phyloP scores from a whole-genome alignment of 1,140 invertebrate species.

The Chironomus tepperi region DNA sequence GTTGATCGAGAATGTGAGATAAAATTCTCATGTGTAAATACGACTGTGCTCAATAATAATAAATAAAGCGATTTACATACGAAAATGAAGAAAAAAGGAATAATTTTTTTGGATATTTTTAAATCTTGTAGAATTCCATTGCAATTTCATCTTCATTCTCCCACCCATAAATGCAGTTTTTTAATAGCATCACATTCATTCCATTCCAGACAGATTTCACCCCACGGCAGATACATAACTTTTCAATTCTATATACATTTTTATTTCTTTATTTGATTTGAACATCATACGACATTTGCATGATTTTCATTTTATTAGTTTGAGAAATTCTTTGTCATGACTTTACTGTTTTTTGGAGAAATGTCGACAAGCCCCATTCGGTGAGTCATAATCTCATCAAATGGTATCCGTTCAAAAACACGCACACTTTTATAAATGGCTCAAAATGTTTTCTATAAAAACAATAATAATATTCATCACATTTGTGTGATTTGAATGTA shows the following conservation, averaged over 20 bases:
- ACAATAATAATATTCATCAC: background rate
- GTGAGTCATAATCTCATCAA: background rate
- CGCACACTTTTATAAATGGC: background rate
- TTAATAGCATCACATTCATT: background rate
- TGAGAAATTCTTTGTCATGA: too few species aligned
- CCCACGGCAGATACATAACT: background rate
- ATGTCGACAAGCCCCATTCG: background rate
- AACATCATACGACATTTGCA: background rate
- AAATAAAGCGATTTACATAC: background rate
- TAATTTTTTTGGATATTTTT: background rate
- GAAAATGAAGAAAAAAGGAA: background rate
- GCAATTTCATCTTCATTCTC: too few species aligned
- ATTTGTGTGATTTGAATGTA: conserved; percentile 8
- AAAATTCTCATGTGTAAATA: background rate
- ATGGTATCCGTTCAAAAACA: too few species aligned
- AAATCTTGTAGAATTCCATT: background rate
- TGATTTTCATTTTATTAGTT: too few species aligned
- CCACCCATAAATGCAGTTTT: background rate
- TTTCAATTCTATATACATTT: background rate
- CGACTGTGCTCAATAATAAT: background rate
- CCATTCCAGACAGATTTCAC: conserved; percentile 6
- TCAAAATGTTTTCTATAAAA: background rate
- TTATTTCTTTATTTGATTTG: conserved; percentile 3
- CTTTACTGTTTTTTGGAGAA: background rate
- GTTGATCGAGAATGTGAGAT: background rate